phyloP scores from a whole-genome alignment of 2,797 vertebrate species.

The Melanotaenia pygmaea region DNA sequence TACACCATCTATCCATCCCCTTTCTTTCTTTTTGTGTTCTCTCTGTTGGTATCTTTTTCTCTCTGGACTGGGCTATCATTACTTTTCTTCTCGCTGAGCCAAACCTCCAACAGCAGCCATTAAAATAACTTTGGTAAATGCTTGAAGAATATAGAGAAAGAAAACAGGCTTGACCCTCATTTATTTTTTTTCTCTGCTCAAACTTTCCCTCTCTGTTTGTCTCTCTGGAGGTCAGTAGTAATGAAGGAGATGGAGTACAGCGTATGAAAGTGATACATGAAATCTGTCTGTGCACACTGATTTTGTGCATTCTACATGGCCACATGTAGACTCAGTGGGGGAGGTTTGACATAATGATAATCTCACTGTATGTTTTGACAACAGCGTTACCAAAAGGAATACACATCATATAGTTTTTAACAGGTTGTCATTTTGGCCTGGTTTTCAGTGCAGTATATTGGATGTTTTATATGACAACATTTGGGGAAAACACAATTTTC shows the following conservation, averaged over 20 bases:
- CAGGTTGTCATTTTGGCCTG: too few relatives aligned
- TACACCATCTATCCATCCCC: not conserved
- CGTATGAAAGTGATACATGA: constrained; percentile 57
- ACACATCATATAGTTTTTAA: not conserved
- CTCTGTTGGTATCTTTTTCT: not conserved
- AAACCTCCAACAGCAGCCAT: constrained; percentile 28
- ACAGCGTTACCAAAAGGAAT: too few relatives aligned
- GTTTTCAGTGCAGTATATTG: not conserved
- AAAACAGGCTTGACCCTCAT: constrained; percentile 4
- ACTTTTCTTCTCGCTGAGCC: constrained; percentile 10
- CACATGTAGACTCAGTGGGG: constrained; percentile 25
- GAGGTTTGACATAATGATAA: constrained; percentile 26
- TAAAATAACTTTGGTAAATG: constrained; percentile 47
- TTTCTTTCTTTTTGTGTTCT: not conserved
- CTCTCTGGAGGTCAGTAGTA: constrained; percentile 46
- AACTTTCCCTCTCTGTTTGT: constrained; percentile 1
- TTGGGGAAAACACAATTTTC: not conserved
- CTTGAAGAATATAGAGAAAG: constrained; percentile 8
- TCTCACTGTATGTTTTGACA: too few relatives aligned
- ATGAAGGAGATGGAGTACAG: constrained; percentile 60
- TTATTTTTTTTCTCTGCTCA: not conserved
- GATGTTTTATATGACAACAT: not conserved
- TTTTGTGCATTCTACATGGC: not conserved
- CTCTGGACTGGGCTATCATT: constrained; percentile 5
- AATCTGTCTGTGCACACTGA: constrained; percentile 26